Evolutionary conservation across 2,797 vertebrate genomes (phyloP), one percentile per base, ranked within the genome.

Genomic region (Coregonus ussuriensis): DNA sequence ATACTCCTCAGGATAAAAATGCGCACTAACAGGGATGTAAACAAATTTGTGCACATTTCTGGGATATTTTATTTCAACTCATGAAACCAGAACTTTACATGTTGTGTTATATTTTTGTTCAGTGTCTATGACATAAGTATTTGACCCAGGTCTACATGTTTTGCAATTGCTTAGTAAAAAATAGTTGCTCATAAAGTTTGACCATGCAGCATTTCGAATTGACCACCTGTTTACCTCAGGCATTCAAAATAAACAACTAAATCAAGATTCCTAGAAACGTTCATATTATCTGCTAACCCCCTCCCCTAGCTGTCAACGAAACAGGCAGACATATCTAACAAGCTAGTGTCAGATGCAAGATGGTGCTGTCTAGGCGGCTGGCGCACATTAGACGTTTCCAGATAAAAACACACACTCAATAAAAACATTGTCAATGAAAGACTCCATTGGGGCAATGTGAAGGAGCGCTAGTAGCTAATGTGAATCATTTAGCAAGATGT

Each of bases 401-500:
- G 86, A 84, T 83, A 25, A 79, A 87, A 93, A 88, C 87, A 90
- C 88, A 91, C 79, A 85, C 84, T 84, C 41, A 91, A 89, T 87
- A 86, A 90, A 91, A 91, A 91, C 86, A 86, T 83, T 89, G 37
- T 89, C 87, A 88, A 87, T 83, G 85, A 85, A 91, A 90, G 88
- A 88, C 87, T 89, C 89, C 89, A 88, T 77, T 85, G 89, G 90
- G 74, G 89, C 21, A 54, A 21, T 4, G 21, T 4, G 18, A 6
- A 54, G 63, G 33, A 16, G 25, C 65, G 87, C 87, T 89, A 76
- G 86, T 82, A 91, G 88, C 88, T 77, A 88, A 86, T 85, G 71
- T 86, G 89, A 92, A 90, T 90, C 91, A 90, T 89, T 91, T 91
- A 91, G 91, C 88, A 87, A 89, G 89, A 87, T 91, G 88, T 15